phyloP scores from a whole-genome alignment of 2,888 invertebrate genomes.

The Noctua janthina region DNA sequence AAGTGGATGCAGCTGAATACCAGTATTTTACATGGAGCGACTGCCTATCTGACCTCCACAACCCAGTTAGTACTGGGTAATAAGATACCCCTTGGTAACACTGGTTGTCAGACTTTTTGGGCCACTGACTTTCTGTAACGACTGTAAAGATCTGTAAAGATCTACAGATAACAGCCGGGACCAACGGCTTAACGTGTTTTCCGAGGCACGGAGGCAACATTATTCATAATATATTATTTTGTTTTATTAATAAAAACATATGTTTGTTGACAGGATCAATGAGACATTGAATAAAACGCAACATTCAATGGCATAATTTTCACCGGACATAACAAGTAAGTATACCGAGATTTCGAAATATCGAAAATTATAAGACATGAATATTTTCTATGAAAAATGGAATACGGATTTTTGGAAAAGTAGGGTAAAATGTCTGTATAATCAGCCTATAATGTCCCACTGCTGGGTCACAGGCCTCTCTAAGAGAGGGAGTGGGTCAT shows the following conservation, averaged over 20 bases:
- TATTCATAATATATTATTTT: neutral
- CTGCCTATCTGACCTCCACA: no score
- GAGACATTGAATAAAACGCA: conserved; percentile 23
- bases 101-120: no score
- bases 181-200: no score
- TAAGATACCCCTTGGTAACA: no score
- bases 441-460: no score
- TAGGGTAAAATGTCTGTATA: neutral
- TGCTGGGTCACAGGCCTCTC: neutral
- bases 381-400: conserved; percentile 1
- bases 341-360: conserved; percentile 19
- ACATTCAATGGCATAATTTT: conserved; percentile 10
- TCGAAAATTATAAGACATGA: conserved; percentile 19
- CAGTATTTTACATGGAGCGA: no score
- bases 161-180: no score
- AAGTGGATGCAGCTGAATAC: no score
- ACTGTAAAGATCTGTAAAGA: no score
- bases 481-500: neutral
- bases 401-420: conserved; percentile 14
- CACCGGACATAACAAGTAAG: conserved; percentile 30
- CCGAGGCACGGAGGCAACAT: no score
- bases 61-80: no score
- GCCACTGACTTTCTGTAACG: no score
- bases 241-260: neutral
- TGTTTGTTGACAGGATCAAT: conserved; percentile 38